A percentile compares a stretch with the other conserved stretches of the same genome.
Conservation (phyloP, 2,113 vertebrate genomes). For the Carassius auratus region DNA sequence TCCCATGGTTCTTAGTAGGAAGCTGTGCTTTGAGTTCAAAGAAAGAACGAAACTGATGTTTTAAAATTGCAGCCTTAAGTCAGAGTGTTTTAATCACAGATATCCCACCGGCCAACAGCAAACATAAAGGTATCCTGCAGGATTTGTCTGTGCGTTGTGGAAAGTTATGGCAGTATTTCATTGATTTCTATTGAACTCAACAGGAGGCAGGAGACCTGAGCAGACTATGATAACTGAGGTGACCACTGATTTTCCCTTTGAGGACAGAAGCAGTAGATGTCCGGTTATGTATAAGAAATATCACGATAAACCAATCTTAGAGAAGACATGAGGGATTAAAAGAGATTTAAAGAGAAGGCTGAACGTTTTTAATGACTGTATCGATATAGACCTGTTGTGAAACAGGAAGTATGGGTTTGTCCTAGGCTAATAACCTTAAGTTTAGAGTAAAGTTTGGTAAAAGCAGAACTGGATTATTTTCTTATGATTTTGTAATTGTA, state of each 20-base stretch:
- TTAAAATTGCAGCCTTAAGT: background rate
- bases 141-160: background rate
- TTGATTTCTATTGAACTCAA: background rate
- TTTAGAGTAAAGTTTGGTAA: background rate
- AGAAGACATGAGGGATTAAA: background rate
- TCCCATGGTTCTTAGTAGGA: background rate
- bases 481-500: background rate
- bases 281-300: conserved; percentile 6
- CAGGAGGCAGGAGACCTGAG: conserved; percentile 1
- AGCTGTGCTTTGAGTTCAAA: background rate
- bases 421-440: background rate
- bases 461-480: background rate
- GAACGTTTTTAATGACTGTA: background rate
- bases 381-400: background rate
- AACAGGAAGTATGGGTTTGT: background rate
- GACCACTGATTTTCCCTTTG: background rate
- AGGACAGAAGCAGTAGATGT: background rate
- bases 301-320: background rate
- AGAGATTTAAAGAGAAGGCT: background rate
- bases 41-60: background rate
- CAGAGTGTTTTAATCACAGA: background rate
- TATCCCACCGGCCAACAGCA: background rate
- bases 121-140: too few species aligned
- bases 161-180: background rate
- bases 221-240: background rate